Evolutionary conservation across 2,113 vertebrate species (phyloP).

Genomic region (Zootoca vivipara): DNA sequence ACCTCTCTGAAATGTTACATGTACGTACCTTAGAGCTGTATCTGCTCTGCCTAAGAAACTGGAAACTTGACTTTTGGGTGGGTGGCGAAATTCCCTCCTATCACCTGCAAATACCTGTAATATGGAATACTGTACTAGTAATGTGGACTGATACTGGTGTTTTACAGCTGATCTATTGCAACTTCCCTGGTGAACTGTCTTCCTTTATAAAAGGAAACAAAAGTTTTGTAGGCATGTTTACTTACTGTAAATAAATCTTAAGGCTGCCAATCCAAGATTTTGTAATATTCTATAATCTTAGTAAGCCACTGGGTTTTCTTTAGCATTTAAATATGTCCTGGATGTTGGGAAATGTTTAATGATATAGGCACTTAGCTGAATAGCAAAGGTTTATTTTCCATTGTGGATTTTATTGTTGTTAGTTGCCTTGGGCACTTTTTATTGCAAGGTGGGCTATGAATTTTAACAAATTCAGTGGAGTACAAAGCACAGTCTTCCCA

Average conservation of each 20-base stretch:
- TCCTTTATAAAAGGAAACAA: not conserved
- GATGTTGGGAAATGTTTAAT: not conserved
- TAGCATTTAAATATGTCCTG: not conserved
- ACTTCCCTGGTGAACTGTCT: not conserved
- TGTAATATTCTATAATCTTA: not conserved
- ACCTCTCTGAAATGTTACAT: not conserved
- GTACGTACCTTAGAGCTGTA: not conserved
- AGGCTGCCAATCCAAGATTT: not conserved
- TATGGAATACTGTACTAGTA: not conserved
- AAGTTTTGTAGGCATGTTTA: not conserved
- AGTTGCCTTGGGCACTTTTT: not conserved
- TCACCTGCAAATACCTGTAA: not conserved
- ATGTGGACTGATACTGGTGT: not conserved
- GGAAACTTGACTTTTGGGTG: not conserved
- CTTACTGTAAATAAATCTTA: not conserved
- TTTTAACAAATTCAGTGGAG: not conserved
- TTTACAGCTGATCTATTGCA: not conserved
- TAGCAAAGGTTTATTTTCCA: not conserved
- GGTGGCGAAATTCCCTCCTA: not conserved
- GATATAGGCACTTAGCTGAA: not conserved
- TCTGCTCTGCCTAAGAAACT: not conserved
- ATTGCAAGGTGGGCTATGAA: not conserved
- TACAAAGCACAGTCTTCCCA: not conserved
- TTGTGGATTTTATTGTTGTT: not conserved
- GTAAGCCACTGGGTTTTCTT: not conserved